Evolutionary conservation across 2,888 invertebrate genomes (phyloP), one percentile per base, ranked within the genome.

Genomic region (Pandemis heparana): DNA sequence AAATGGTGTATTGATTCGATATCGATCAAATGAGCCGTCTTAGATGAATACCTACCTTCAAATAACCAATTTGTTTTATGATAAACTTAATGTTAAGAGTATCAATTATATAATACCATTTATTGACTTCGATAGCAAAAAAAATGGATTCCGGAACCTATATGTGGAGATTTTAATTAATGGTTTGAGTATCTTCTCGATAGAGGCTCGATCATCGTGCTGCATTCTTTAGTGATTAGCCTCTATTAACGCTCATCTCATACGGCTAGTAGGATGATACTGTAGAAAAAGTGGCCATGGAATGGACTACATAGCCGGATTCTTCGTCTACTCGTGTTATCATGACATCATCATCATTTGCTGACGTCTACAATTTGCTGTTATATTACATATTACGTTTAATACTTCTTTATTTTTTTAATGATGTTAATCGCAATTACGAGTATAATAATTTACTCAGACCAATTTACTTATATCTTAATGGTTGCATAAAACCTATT

Each of bases 301-400:
- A 84, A 81, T 88, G 80, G 87, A 86, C 87, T 86, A 88, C 82
- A 83, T 89, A 91, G 89, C 92, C 94, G 93, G 93, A 92, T 94
- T 91, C 90, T 85, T 87, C 82, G 82, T 82, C 83, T 85, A 79
- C 84, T 83, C 83, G 83, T 81, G 83, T 78, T 82, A 81, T 77
- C 82, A 92, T 93, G 90, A 93, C 87, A 89, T 94, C 93, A 93
- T 87, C 87, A 89, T 94, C 93, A 93, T 87, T 81, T 78, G 77
- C 83, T 88, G 89, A 91, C 89, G 89, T 89, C 75, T 85, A 75
- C 79, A 82, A 84, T 85, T 81, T 87, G 81, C 88, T 86, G 88
- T 89, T 89, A 87, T 82, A 79, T 76, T 79, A 77, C 74, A 63
- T 71, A 66, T 43, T 61, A 48, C 59, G 64, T 65, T 62, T 61